Percentiles rank a stretch among this genome's conserved stretches.
Conservation (phyloP, 1,140 invertebrate genomes). For the Penaeus indicus region DNA sequence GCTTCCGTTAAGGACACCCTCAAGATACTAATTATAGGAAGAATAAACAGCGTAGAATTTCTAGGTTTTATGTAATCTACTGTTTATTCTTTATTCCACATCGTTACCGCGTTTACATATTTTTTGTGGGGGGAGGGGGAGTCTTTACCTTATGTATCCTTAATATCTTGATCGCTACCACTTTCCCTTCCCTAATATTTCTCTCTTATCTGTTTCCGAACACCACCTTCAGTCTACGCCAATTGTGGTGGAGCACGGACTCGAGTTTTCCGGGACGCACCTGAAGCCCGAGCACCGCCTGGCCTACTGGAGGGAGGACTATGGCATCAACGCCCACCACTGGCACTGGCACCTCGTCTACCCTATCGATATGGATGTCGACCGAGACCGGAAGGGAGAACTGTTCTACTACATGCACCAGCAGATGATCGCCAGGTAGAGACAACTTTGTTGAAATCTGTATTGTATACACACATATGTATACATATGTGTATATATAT, state of each 20-base stretch:
- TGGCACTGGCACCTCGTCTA: slow-evolving; percentile 68
- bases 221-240: background rate
- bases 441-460: background rate
- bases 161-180: background rate
- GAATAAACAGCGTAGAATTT: too few relatives aligned
- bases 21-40: too few relatives aligned
- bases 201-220: background rate
- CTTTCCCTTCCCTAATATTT: too few relatives aligned
- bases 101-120: too few relatives aligned
- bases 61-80: too few relatives aligned
- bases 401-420: slow-evolving; percentile 67
- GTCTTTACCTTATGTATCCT: background rate
- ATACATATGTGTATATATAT: too few relatives aligned
- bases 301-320: slow-evolving; percentile 67
- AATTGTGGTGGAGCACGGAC: slow-evolving; percentile 23
- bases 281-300: slow-evolving; percentile 66
- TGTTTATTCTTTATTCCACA: too few relatives aligned
- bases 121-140: too few relatives aligned
- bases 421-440: slow-evolving; percentile 65
- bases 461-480: too few relatives aligned
- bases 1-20: too few relatives aligned
- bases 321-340: slow-evolving; percentile 66
- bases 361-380: slow-evolving; percentile 69
- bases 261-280: slow-evolving; percentile 43
- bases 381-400: slow-evolving; percentile 63